Conservation (phyloP, 1,140 invertebrate genomes). For the Drosophila kanapiae region DNA sequence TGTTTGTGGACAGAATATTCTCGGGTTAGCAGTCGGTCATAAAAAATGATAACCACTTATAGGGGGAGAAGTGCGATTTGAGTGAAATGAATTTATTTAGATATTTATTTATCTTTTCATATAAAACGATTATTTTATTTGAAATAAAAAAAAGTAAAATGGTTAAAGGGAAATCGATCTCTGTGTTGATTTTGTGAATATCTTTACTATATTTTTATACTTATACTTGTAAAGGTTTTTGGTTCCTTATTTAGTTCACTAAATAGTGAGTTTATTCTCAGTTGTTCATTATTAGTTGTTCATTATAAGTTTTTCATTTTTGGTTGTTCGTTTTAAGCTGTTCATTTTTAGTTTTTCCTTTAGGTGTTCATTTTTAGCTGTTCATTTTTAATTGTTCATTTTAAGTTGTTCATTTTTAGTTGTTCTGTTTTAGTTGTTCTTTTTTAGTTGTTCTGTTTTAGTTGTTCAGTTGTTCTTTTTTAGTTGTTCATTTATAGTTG, state of each 20-base stretch:
- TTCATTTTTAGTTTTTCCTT: not conserved
- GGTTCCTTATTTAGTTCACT: not conserved
- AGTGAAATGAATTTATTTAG: not conserved
- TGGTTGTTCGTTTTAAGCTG: not conserved
- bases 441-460: not conserved
- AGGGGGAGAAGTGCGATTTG: slow-evolving; percentile 10
- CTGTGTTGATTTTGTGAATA: not conserved
- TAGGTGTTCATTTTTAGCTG: not conserved
- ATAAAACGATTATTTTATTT: not conserved
- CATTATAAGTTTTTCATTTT: not conserved
- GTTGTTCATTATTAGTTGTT: not conserved
- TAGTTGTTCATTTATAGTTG: not conserved
- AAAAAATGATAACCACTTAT: slow-evolving; percentile 33
- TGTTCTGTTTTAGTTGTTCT: not conserved
- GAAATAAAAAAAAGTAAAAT: not conserved
- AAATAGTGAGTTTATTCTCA: too few relatives aligned
- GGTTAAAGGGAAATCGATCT: too few relatives aligned
- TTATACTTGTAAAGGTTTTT: not conserved
- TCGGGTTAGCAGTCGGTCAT: slow-evolving; percentile 18
- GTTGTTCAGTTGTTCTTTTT: not conserved
- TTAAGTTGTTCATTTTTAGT: not conserved
- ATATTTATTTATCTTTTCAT: not conserved
- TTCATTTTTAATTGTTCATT: not conserved
- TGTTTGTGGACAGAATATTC: slow-evolving; percentile 38
- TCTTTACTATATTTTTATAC: not conserved